Conservation (phyloP, 1,140 invertebrate genomes). For the Rhopalosiphum padi region DNA sequence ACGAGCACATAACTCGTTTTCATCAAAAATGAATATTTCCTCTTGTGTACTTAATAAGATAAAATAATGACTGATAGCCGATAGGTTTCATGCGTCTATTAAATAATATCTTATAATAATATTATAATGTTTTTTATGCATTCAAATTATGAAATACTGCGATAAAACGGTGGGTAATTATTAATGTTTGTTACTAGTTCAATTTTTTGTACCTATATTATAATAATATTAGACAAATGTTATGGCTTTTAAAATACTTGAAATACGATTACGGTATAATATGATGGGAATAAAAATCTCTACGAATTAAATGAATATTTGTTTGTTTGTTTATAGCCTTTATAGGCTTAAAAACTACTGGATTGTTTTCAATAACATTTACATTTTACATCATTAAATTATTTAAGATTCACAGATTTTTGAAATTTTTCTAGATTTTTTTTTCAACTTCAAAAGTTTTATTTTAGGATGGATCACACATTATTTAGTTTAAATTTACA, state of each 20-base stretch:
- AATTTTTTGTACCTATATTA: background rate
- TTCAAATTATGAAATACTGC: too few species aligned
- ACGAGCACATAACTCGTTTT: background rate
- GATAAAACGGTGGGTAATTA: too few species aligned
- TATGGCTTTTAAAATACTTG: background rate
- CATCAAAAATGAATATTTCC: background rate
- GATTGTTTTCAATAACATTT: too few species aligned
- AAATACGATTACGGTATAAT: background rate
- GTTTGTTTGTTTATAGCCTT: background rate
- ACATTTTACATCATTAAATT: too few species aligned
- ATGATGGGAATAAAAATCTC: background rate
- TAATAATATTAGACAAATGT: background rate
- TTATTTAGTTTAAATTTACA: too few species aligned
- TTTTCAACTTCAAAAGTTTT: too few species aligned
- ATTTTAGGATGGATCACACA: too few species aligned
- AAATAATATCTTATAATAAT: too few species aligned
- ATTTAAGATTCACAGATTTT: too few species aligned
- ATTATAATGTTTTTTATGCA: too few species aligned
- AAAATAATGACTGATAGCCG: background rate
- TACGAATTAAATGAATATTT: background rate
- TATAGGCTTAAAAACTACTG: background rate
- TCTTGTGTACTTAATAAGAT: background rate
- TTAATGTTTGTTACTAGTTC: background rate
- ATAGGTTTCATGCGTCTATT: background rate
- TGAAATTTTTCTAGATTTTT: too few species aligned